A percentile compares a stretch with the other conserved stretches of the same genome.
Conservation (phyloP, 2,888 invertebrate species). For the Trachelus stipa region DNA sequence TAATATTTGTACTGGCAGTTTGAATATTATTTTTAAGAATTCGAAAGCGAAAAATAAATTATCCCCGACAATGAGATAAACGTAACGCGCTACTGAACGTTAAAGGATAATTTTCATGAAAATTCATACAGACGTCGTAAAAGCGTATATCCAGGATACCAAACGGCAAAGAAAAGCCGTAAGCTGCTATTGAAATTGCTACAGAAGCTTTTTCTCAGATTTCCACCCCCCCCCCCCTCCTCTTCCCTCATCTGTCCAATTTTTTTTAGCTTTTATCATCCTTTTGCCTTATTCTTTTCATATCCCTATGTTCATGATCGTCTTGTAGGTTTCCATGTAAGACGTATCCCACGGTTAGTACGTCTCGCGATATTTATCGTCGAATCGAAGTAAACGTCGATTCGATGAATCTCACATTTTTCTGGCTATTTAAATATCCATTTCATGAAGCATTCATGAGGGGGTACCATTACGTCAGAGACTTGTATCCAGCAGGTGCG, state of each 20-base stretch:
- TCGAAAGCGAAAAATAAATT: not conserved
- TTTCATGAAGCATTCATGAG: not conserved
- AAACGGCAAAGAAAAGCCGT: too few relatives aligned
- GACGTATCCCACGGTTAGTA: not conserved
- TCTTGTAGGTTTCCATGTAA: not conserved
- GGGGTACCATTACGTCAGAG: not conserved
- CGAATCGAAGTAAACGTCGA: not conserved
- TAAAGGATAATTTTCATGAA: too few relatives aligned
- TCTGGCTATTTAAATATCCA: not conserved
- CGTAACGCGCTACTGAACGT: too few relatives aligned
- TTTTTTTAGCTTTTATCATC: not conserved
- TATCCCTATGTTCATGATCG: not conserved
- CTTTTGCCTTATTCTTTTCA: not conserved
- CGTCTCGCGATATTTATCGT: not conserved
- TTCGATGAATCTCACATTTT: not conserved
- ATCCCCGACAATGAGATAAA: not conserved
- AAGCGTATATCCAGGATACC: too few relatives aligned
- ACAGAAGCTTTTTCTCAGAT: not conserved
- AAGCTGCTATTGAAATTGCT: not conserved
- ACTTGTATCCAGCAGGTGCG: not conserved
- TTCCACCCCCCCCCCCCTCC: too few relatives aligned
- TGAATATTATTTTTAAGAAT: not conserved
- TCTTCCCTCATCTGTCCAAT: not conserved
- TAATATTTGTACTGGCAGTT: not conserved
- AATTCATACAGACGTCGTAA: too few relatives aligned